Conservation (phyloP, 2,113 vertebrate species). For the Pollimyrus isidori region DNA sequence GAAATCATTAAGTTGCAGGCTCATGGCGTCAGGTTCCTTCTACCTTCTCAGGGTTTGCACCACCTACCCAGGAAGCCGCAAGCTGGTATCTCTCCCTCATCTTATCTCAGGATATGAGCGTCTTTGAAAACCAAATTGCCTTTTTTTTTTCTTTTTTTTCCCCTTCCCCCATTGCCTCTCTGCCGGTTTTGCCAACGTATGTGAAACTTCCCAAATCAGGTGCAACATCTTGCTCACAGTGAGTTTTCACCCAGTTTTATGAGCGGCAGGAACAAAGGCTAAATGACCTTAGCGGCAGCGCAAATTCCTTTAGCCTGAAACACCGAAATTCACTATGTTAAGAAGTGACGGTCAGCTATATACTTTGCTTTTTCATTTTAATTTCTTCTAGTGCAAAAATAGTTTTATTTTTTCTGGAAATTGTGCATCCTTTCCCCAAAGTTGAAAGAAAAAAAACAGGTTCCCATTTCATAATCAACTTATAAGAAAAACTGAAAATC, state of each 20-base stretch:
- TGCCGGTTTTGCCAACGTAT: slow-evolving; percentile 15
- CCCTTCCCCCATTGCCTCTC: slow-evolving; percentile 6
- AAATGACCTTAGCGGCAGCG: slow-evolving; percentile 41
- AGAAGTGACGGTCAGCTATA: neutral
- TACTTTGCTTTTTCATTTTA: neutral
- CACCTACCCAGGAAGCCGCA: neutral
- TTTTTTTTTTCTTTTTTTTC: neutral
- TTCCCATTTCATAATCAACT: neutral
- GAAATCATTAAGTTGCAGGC: neutral
- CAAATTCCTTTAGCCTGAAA: neutral
- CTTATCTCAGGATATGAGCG: slow-evolving; percentile 6
- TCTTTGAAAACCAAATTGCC: slow-evolving; percentile 19
- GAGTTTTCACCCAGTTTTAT: slow-evolving; percentile 4
- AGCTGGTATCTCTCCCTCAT: slow-evolving; percentile 7
- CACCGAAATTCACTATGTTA: neutral
- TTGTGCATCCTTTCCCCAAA: too few species aligned
- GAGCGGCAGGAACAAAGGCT: slow-evolving; percentile 17
- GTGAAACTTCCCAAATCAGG: slow-evolving; percentile 16
- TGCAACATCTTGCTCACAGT: slow-evolving; percentile 19
- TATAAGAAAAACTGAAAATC: neutral
- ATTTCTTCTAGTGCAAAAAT: neutral
- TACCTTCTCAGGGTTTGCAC: neutral
- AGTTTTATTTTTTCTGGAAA: neutral
- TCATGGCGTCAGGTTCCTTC: neutral
- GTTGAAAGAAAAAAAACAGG: neutral